A percentile compares a stretch with the other conserved stretches of the same genome.
These are phyloP conservation scores for Hippoglossus hippoglossus DNA, from an alignment of 2,797 vertebrate species.

Conservation along the genomic window DNA sequence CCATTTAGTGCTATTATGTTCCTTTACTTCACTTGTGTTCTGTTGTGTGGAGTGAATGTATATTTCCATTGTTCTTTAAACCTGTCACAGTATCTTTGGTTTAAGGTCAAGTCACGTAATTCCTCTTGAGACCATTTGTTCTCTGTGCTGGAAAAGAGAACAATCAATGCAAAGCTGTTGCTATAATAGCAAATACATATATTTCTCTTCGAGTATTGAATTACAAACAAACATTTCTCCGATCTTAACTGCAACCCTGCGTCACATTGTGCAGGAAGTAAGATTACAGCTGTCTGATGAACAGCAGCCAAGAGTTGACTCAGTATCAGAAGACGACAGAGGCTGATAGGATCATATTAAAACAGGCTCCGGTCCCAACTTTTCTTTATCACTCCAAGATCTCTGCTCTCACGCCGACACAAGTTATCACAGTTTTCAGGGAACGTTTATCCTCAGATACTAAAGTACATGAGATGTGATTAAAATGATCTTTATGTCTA, in stretches of 20 bases:
- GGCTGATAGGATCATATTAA: constrained; percentile 29
- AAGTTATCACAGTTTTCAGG: constrained; percentile 19
- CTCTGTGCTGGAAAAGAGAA: too few relatives aligned
- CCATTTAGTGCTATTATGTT: not conserved
- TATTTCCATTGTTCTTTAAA: too few relatives aligned
- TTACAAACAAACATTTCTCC: not conserved
- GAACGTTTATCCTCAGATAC: constrained; percentile 3
- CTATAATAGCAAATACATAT: not conserved
- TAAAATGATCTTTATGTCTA: too few relatives aligned
- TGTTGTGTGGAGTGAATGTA: too few relatives aligned
- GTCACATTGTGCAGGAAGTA: not conserved
- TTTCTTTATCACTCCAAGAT: constrained; percentile 38
- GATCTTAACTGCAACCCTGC: not conserved
- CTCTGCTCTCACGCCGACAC: constrained; percentile 22
- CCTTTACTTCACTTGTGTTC: too few relatives aligned
- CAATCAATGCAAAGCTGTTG: not conserved
- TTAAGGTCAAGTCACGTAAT: not conserved
- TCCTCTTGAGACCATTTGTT: not conserved
- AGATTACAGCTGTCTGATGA: too few relatives aligned
- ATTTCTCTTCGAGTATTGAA: not conserved
- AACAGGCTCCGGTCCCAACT: constrained; percentile 20
- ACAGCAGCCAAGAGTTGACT: not conserved
- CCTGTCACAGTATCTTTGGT: not conserved
- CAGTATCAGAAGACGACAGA: constrained; percentile 6
- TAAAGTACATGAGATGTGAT: not conserved